Evolutionary conservation across 2,113 vertebrate genomes (phyloP), one percentile per base, ranked within the genome.

Genomic region (Corydoras sp.): DNA sequence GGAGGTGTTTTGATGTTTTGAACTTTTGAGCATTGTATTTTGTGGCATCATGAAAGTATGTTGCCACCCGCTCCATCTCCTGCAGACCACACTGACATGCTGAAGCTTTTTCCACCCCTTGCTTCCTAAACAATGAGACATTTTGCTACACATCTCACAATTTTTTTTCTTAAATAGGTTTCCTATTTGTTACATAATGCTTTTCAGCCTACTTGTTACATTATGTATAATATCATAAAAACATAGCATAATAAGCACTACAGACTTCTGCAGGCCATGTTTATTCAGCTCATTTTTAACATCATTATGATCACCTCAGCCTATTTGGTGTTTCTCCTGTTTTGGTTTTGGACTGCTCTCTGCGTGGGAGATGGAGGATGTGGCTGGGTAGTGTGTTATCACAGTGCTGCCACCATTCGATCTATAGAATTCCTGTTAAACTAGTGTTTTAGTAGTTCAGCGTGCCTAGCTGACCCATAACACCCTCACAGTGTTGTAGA

Each of bases 1-100:
- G 84, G 82, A 85, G 86, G 80, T 84, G 80, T 86, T 83, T 84
- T 81, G 79, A 82, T 89, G 86, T 90, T 88, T 88, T 79, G 80
- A 87, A 84, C 83, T 83, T 73, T 83, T 83, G 77, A 83, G 81
- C 83, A 77, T 85, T 83, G 83, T 88, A 84, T 86, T 83, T 82
- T 83, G 84, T 84, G 85, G 85, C 83, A 72, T 76, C 71, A 71
- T 15, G 58, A 30, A 65, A 75, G 77, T 80, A 79, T 81, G 79
- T 76, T 82, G 78, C 67, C 75, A 30, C 35, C 6, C 58, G 50
- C 68, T 29, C n/a, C 51, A 79, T 77, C 80, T 82, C 82, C 83
- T 81, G 81, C 78, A 71, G 76, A 77, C 58, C 53, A 55, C 53
- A 4, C 53, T 55, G 53, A 13, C 53, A 55, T 76, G 24, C 62